Evolutionary conservation across 2,888 invertebrate species (phyloP).

Genomic region (Antitype chi): DNA sequence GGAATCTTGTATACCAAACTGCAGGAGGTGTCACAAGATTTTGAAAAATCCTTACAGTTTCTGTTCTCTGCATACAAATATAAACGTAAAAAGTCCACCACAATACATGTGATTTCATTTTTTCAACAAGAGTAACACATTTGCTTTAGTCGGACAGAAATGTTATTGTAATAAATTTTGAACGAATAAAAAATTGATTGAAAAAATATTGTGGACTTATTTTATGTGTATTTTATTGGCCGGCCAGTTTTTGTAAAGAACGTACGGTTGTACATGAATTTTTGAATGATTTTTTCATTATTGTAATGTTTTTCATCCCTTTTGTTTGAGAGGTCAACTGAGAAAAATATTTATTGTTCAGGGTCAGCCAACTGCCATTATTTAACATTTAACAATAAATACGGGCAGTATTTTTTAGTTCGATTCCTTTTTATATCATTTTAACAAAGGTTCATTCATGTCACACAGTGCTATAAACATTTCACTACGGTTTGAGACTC

Average conservation of each 20-base stretch:
- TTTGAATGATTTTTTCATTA: neutral
- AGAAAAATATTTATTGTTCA: slow-evolving; percentile 2
- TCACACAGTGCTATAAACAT: neutral
- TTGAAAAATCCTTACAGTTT: slow-evolving; percentile 50
- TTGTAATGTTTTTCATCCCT: neutral
- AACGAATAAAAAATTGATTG: slow-evolving; percentile 69
- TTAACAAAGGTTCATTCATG: neutral
- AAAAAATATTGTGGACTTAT: slow-evolving; percentile 57
- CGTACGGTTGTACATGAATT: neutral
- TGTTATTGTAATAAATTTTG: slow-evolving; percentile 67
- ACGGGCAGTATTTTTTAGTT: neutral
- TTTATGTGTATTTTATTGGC: slow-evolving; percentile 53
- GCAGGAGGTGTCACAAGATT: slow-evolving; percentile 29
- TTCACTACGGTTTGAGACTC: neutral
- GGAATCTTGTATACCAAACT: slow-evolving; percentile 19
- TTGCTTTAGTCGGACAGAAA: slow-evolving; percentile 46
- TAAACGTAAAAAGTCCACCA: slow-evolving; percentile 50
- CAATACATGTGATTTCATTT: slow-evolving; percentile 62
- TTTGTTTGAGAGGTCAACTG: neutral
- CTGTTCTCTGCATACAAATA: slow-evolving; percentile 29
- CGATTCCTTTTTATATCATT: neutral
- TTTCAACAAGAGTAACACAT: slow-evolving; percentile 59
- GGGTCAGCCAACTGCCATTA: neutral
- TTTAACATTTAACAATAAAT: neutral
- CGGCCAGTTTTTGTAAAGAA: neutral